phyloP scores from a whole-genome alignment of 2,113 vertebrate species.

The Cinclus mexicanus region DNA sequence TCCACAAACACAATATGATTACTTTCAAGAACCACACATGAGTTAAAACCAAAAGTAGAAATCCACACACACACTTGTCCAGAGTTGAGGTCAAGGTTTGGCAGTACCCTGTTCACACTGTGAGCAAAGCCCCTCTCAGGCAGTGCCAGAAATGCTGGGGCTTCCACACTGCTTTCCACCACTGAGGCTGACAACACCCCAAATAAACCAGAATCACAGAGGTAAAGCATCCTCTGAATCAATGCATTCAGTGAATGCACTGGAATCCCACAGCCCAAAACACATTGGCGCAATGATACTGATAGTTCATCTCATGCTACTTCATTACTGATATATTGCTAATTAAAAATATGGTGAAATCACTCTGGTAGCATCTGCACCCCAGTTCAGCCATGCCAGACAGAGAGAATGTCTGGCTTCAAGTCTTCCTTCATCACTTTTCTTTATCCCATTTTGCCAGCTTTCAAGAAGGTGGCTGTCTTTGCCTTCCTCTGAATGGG shows the following conservation, averaged over 20 bases:
- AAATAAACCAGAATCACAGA: background rate
- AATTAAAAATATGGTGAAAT: background rate
- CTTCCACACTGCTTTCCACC: background rate
- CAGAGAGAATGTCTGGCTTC: background rate
- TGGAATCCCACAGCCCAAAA: background rate
- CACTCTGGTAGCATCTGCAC: background rate
- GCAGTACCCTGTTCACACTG: background rate
- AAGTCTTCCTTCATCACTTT: slow-evolving; percentile 18
- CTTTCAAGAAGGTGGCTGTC: slow-evolving; percentile 11
- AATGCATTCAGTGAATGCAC: background rate
- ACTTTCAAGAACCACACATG: background rate
- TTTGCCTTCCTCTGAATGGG: background rate
- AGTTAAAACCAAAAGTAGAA: background rate
- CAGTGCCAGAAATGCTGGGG: background rate
- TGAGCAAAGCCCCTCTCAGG: background rate
- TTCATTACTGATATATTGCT: background rate
- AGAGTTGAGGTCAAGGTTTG: background rate
- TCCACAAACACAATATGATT: background rate
- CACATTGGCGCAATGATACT: background rate
- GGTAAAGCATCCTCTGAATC: background rate
- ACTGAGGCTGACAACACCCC: background rate
- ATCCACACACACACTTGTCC: background rate
- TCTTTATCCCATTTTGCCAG: background rate
- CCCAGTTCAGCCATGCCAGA: background rate
- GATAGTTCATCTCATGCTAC: background rate